A percentile compares a stretch with the other conserved stretches of the same genome.
phyloP scores from a whole-genome alignment of 2,113 vertebrate species.

The Bos javanicus region DNA sequence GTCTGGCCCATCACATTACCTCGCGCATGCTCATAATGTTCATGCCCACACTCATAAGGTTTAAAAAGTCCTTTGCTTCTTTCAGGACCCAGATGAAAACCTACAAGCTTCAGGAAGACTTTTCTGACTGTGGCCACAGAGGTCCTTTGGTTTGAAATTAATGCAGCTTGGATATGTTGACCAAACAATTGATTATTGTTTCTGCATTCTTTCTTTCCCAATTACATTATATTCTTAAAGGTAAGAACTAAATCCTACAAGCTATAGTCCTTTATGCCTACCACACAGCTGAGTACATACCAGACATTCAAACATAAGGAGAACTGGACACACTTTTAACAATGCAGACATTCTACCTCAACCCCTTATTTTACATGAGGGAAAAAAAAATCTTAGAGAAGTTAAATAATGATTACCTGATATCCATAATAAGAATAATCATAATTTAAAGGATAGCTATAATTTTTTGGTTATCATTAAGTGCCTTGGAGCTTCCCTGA shows the following conservation, averaged over 20 bases:
- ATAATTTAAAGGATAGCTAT: not conserved
- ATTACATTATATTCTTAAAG: not conserved
- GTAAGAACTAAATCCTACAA: not conserved
- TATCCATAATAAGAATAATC: not conserved
- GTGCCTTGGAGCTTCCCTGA: not conserved
- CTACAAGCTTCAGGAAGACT: not conserved
- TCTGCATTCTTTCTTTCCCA: not conserved
- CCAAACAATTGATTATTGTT: not conserved
- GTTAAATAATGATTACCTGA: not conserved
- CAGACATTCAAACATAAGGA: not conserved
- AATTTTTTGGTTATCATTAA: not conserved
- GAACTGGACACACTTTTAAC: not conserved
- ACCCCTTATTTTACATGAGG: not conserved
- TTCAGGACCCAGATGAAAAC: not conserved
- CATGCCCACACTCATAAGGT: not conserved
- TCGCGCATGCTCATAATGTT: accelerated
- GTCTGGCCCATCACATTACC: too few species aligned
- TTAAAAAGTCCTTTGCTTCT: not conserved
- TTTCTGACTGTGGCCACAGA: not conserved
- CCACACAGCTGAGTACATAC: not conserved
- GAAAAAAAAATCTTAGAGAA: not conserved
- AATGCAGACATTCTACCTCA: not conserved
- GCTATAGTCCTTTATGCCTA: not conserved
- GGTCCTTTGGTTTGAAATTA: not conserved
- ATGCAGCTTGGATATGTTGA: not conserved